Percentiles rank a stretch among this genome's conserved stretches.
Evolutionary conservation across 2,888 invertebrate genomes (phyloP).

Genomic region (Napeogenes inachia): DNA sequence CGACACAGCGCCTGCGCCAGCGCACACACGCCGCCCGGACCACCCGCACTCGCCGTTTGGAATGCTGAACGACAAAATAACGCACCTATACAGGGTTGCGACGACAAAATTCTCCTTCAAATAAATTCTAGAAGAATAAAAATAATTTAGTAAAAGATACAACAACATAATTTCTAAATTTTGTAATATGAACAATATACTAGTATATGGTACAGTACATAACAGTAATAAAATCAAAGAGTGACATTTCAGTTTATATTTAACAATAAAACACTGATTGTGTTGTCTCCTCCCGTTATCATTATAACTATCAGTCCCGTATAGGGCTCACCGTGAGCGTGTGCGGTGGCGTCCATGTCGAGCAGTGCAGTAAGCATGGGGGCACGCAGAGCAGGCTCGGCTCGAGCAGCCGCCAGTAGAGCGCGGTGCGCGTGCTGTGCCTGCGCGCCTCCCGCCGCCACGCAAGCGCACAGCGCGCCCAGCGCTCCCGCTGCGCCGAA

Average conservation of each 20-base stretch:
- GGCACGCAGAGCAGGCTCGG: conserved; percentile 38
- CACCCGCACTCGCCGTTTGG: conserved; percentile 44
- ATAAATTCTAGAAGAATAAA: too few species aligned
- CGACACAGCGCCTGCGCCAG: conserved; percentile 88
- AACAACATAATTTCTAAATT: too few species aligned
- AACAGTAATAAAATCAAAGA: neutral
- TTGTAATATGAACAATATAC: too few species aligned
- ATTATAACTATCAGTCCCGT: neutral
- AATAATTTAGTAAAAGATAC: too few species aligned
- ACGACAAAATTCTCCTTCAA: too few species aligned
- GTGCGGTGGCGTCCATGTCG: conserved; percentile 57
- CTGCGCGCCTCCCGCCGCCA: conserved; percentile 42
- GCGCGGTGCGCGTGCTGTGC: conserved; percentile 41
- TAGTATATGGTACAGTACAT: neutral
- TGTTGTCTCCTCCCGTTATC: neutral
- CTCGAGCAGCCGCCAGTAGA: conserved; percentile 46
- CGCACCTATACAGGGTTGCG: too few species aligned
- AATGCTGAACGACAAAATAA: conserved; percentile 43
- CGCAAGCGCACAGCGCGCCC: conserved; percentile 53
- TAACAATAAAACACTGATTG: too few species aligned
- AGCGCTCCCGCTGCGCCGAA: conserved; percentile 53
- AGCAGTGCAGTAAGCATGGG: conserved; percentile 51
- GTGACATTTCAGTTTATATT: neutral
- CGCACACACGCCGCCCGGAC: conserved; percentile 83
- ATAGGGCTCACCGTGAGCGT: conserved; percentile 49